phyloP scores from a whole-genome alignment of 37 sponge, comb jelly and placozoan species.

The Tethya wilhelma region DNA sequence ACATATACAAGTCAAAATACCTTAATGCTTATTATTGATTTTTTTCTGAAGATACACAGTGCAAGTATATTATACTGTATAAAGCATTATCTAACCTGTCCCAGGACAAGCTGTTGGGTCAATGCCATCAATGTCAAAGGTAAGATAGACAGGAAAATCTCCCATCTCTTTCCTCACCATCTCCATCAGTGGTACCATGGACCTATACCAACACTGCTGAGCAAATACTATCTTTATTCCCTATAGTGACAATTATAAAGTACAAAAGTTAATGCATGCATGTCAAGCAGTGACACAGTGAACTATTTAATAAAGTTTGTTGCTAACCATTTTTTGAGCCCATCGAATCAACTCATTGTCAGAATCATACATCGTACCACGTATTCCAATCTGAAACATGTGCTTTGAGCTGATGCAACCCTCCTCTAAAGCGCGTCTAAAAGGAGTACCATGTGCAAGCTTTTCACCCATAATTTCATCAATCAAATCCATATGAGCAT shows the following conservation, averaged over 20 bases:
- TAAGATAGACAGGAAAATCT: slow-evolving; percentile 61
- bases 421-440: slow-evolving; percentile 73
- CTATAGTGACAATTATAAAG: slow-evolving; percentile 2
- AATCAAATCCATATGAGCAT: slow-evolving; percentile 72
- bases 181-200: slow-evolving; percentile 70
- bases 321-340: slow-evolving; percentile 48
- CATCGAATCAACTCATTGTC: slow-evolving; percentile 34
- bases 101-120: slow-evolving; percentile 76
- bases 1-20: background rate
- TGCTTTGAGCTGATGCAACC: slow-evolving; percentile 49
- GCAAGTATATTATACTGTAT: background rate
- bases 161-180: slow-evolving; percentile 26
- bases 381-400: slow-evolving; percentile 73
- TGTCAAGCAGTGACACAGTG: background rate
- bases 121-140: slow-evolving; percentile 86
- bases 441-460: slow-evolving; percentile 78
- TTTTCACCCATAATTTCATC: slow-evolving; percentile 54
- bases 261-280: background rate
- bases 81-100: slow-evolving; percentile 57
- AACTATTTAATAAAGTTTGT: background rate
- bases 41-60: background rate
- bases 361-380: slow-evolving; percentile 31
- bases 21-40: background rate
- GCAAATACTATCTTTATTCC: slow-evolving; percentile 50
- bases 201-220: slow-evolving; percentile 58